These are phyloP conservation scores for Ostrea denselamellosa DNA, from an alignment of 1,140 invertebrate genomes.

Conservation along the genomic window DNA sequence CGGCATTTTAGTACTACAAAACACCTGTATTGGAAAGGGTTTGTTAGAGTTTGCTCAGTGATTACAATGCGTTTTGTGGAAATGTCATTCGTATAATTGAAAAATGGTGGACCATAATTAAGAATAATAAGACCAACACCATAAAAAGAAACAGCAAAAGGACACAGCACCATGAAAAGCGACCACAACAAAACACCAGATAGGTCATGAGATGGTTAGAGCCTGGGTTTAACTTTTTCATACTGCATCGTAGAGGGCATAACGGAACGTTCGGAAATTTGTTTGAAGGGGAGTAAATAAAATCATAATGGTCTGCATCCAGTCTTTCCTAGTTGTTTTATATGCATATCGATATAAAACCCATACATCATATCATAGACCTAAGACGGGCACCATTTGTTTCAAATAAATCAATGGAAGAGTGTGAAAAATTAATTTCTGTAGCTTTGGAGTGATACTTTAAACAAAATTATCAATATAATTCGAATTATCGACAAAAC, in stretches of 20 bases:
- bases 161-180: not conserved
- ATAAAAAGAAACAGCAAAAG: conserved; percentile 14
- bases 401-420: conserved; percentile 38
- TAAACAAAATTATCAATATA: conserved; percentile 40
- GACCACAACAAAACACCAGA: conserved; percentile 4
- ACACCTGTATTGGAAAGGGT: conserved; percentile 26
- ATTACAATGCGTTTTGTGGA: conserved; percentile 26
- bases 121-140: conserved; percentile 30
- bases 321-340: not conserved
- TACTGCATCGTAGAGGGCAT: not conserved
- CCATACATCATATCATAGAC: not conserved
- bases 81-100: conserved; percentile 9
- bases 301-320: not conserved
- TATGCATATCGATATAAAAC: conserved; percentile 11
- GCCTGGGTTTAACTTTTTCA: not conserved
- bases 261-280: not conserved
- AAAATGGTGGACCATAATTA: conserved; percentile 25
- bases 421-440: conserved; percentile 39
- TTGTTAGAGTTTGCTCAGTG: not conserved
- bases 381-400: conserved; percentile 4
- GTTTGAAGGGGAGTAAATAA: conserved; percentile 7
- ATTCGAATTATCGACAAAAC: conserved; percentile 38
- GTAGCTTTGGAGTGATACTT: conserved; percentile 35
- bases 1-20: conserved; percentile 17
- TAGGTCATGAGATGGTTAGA: conserved; percentile 2